phyloP scores from a whole-genome alignment of 2,797 vertebrate genomes.

The Gobionotothen gibberifrons region DNA sequence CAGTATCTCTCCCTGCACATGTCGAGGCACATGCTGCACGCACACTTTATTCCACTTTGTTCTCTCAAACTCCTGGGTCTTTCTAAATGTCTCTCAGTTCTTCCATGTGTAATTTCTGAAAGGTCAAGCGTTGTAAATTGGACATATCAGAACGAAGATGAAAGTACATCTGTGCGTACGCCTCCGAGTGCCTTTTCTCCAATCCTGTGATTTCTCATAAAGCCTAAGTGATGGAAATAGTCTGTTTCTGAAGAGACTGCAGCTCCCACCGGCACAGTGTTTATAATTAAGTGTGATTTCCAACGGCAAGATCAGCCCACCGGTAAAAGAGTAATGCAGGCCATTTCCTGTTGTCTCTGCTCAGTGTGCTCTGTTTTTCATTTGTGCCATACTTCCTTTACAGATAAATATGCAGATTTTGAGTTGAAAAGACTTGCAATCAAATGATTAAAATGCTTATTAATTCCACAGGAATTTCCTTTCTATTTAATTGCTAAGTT shows the following conservation, averaged over 20 bases:
- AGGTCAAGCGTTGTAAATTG: slow-evolving; percentile 19
- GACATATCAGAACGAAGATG: slow-evolving; percentile 27
- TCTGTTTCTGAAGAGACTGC: slow-evolving; percentile 44
- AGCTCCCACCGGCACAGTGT: slow-evolving; percentile 53
- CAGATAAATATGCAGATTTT: slow-evolving; percentile 40
- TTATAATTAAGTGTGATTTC: slow-evolving; percentile 76
- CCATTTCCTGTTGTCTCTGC: slow-evolving; percentile 51
- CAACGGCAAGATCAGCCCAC: slow-evolving; percentile 40
- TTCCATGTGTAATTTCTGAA: slow-evolving; percentile 27
- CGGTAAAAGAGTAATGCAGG: slow-evolving; percentile 33
- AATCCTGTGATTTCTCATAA: slow-evolving; percentile 43
- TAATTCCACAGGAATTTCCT: slow-evolving; percentile 51
- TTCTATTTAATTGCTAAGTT: slow-evolving; percentile 49
- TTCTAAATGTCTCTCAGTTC: slow-evolving; percentile 1
- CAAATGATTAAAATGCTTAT: slow-evolving; percentile 61
- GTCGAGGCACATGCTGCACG: slow-evolving; percentile 7
- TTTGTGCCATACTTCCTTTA: slow-evolving; percentile 16
- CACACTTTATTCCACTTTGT: slow-evolving; percentile 5
- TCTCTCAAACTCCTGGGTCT: neutral
- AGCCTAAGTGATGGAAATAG: slow-evolving; percentile 56
- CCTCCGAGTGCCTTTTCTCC: slow-evolving; percentile 38
- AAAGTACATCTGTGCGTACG: slow-evolving; percentile 19
- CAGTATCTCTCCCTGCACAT: slow-evolving; percentile 1
- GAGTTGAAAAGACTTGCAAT: slow-evolving; percentile 34
- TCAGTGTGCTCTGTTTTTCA: slow-evolving; percentile 37